phyloP scores from a whole-genome alignment of 2,113 vertebrate species.

The Xiphophorus maculatus region DNA sequence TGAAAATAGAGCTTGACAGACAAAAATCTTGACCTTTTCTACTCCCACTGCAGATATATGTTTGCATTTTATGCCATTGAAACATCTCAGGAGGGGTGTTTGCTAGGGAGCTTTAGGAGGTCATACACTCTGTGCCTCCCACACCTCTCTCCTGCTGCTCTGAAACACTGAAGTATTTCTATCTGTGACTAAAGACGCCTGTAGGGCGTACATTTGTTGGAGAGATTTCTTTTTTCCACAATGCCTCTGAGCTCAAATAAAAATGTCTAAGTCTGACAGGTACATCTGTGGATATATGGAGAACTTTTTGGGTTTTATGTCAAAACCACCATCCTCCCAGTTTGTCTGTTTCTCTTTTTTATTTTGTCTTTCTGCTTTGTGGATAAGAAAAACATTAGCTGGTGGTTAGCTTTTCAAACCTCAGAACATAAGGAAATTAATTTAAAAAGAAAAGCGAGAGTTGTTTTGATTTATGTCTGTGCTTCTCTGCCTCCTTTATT shows the following conservation, averaged over 20 bases:
- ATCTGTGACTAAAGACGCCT: slow-evolving; percentile 41
- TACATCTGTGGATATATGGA: slow-evolving; percentile 62
- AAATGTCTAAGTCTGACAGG: slow-evolving; percentile 52
- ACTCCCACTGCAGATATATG: not conserved
- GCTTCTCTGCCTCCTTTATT: not conserved
- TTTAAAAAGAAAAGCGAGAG: slow-evolving; percentile 29
- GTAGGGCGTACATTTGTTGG: slow-evolving; percentile 27
- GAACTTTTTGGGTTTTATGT: slow-evolving; percentile 52
- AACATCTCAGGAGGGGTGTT: not conserved
- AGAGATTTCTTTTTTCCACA: slow-evolving; percentile 20
- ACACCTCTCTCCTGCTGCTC: slow-evolving; percentile 2
- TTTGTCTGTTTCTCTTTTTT: slow-evolving; percentile 11
- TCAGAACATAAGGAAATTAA: slow-evolving; percentile 20
- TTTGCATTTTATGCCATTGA: not conserved
- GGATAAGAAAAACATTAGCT: slow-evolving; percentile 55
- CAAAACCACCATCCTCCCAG: slow-evolving; percentile 2
- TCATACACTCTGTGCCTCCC: slow-evolving; percentile 34
- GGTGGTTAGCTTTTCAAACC: slow-evolving; percentile 51
- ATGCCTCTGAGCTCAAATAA: slow-evolving; percentile 48
- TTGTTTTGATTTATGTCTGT: slow-evolving; percentile 25
- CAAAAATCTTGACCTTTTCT: not conserved
- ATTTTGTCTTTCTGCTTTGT: slow-evolving; percentile 46
- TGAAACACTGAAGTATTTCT: slow-evolving; percentile 19
- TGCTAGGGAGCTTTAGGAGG: not conserved
- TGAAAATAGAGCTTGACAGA: not conserved